These are phyloP conservation scores for Morus bassanus DNA, from an alignment of 2,797 vertebrate genomes.

Conservation along the genomic window DNA sequence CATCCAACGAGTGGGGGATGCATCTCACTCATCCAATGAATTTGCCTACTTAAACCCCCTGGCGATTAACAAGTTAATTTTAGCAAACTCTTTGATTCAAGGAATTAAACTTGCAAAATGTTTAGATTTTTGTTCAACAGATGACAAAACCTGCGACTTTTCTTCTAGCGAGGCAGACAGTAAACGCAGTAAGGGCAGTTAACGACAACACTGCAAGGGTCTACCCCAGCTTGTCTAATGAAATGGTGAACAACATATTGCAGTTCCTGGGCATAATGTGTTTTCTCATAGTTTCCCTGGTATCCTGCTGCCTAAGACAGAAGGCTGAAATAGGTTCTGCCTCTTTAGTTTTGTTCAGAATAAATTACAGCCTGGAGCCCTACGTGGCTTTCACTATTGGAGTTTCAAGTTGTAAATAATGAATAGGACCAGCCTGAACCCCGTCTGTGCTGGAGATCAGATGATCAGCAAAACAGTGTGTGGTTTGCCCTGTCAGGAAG, in stretches of 20 bases:
- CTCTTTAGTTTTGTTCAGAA: neutral
- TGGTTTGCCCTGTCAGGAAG: neutral
- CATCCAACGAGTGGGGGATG: neutral
- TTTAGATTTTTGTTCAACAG: neutral
- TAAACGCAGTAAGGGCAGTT: neutral
- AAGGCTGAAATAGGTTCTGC: neutral
- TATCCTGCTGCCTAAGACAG: neutral
- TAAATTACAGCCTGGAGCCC: slow-evolving; percentile 6
- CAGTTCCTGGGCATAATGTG: neutral
- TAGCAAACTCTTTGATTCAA: neutral
- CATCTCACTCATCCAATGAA: neutral
- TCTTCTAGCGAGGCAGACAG: neutral
- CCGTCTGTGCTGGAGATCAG: neutral
- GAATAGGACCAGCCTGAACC: neutral
- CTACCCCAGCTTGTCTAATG: neutral
- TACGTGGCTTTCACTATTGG: neutral
- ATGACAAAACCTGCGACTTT: neutral
- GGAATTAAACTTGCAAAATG: neutral
- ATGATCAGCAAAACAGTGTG: neutral
- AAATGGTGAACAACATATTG: neutral
- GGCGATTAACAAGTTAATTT: neutral
- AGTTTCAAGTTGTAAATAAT: slow-evolving; percentile 59
- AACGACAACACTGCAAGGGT: fast-evolving
- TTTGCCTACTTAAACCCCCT: neutral
- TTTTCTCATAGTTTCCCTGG: neutral